phyloP scores from a whole-genome alignment of 2,113 vertebrate species.

The Corydoras maculifer region DNA sequence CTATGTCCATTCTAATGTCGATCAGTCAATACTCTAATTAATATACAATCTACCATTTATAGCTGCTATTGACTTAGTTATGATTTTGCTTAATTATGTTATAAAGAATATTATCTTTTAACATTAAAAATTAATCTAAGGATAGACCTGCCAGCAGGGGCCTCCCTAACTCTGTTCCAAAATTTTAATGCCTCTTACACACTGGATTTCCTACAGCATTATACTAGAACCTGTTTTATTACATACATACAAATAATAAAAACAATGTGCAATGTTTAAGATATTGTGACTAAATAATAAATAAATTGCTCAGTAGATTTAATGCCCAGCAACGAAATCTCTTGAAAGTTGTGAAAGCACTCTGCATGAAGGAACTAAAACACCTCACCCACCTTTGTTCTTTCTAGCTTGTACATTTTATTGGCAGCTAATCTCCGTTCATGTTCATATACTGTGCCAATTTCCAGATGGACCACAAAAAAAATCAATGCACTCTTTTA shows the following conservation, averaged over 20 bases:
- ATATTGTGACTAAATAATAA: no score
- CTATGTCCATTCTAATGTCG: no score
- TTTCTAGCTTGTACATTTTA: conserved; percentile 10
- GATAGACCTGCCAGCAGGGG: conserved; percentile 19
- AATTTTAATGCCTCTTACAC: background rate
- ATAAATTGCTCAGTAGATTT: background rate
- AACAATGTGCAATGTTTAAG: no score
- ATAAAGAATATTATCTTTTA: background rate
- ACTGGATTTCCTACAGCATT: background rate
- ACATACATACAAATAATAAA: no score
- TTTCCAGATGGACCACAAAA: conserved; percentile 9
- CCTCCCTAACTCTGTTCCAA: background rate
- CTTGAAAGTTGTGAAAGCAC: conserved; percentile 10
- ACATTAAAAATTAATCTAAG: background rate
- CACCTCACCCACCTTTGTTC: conserved; percentile 5
- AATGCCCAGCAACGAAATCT: conserved; percentile 36
- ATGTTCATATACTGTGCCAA: conserved; percentile 12
- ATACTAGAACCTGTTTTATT: background rate
- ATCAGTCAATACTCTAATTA: no score
- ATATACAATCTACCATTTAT: no score
- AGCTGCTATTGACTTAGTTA: no score
- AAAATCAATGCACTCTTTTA: conserved; percentile 2
- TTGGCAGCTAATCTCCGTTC: conserved; percentile 10
- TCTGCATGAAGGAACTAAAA: conserved; percentile 16
- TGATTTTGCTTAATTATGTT: background rate